Evolutionary conservation across 1,140 invertebrate species (phyloP).

Genomic region (Zaprionus ghesquierei): DNA sequence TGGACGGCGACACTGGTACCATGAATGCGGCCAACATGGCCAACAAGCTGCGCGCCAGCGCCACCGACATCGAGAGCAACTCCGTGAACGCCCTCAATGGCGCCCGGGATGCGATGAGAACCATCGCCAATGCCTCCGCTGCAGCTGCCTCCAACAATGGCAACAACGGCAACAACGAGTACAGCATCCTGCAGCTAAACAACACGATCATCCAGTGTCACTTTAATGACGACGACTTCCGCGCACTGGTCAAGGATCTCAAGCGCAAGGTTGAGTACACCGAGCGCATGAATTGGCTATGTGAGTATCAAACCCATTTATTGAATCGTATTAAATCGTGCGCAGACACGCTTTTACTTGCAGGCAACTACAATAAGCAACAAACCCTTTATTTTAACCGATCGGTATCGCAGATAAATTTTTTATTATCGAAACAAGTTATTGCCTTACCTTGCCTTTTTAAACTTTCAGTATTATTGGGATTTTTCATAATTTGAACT

Average conservation of each 20-base stretch:
- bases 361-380: too few relatives aligned
- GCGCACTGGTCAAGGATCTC: slow-evolving; percentile 77
- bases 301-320: slow-evolving; percentile 64
- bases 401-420: too few relatives aligned
- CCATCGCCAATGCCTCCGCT: slow-evolving; percentile 24
- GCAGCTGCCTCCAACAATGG: slow-evolving; percentile 39
- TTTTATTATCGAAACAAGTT: too few relatives aligned
- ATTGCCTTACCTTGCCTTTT: too few relatives aligned
- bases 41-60: slow-evolving; percentile 62
- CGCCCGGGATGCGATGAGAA: slow-evolving; percentile 27
- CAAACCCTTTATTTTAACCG: too few relatives aligned
- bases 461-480: too few relatives aligned
- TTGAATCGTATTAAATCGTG: too few relatives aligned
- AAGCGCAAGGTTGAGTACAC: slow-evolving; percentile 82
- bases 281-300: slow-evolving; percentile 83
- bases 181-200: slow-evolving; percentile 77
- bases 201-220: slow-evolving; percentile 82
- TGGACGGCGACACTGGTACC: slow-evolving; percentile 53
- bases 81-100: slow-evolving; percentile 61
- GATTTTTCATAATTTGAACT: too few relatives aligned
- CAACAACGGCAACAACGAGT: slow-evolving; percentile 75
- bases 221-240: slow-evolving; percentile 80
- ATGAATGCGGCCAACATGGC: slow-evolving; percentile 8
- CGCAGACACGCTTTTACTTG: too few relatives aligned
- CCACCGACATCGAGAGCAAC: slow-evolving; percentile 61